Evolutionary conservation across 2,888 invertebrate species (phyloP).

Genomic region (Liodrosophila aerea): DNA sequence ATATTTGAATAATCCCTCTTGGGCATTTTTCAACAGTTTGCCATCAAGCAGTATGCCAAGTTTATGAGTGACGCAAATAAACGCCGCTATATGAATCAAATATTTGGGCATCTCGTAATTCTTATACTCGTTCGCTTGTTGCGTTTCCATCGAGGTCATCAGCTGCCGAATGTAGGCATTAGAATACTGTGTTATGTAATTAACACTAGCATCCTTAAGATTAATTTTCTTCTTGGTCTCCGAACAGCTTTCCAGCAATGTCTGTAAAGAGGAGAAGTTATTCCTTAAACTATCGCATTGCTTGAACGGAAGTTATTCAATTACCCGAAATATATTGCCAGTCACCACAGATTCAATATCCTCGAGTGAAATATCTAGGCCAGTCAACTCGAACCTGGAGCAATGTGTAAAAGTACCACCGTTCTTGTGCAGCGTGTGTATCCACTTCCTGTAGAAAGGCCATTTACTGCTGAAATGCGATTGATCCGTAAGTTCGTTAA

Average conservation of each 20-base stretch:
- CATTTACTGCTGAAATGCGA: slow-evolving; percentile 85
- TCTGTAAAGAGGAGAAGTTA: slow-evolving; percentile 18
- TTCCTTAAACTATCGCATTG: too few relatives aligned
- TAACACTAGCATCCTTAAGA: slow-evolving; percentile 47
- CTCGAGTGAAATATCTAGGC: slow-evolving; percentile 88
- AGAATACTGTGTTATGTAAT: slow-evolving; percentile 52
- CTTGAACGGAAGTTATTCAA: too few relatives aligned
- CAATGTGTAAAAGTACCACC: slow-evolving; percentile 84
- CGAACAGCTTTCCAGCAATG: slow-evolving; percentile 45
- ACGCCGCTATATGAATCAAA: slow-evolving; percentile 86
- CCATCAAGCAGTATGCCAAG: slow-evolving; percentile 92
- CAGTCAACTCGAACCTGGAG: slow-evolving; percentile 85
- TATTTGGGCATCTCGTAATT: slow-evolving; percentile 82
- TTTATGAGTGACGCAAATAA: slow-evolving; percentile 87
- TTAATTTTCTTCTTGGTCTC: slow-evolving; percentile 55
- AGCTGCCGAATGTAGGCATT: slow-evolving; percentile 56
- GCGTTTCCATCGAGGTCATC: slow-evolving; percentile 35
- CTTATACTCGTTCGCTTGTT: slow-evolving; percentile 39
- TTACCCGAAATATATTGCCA: slow-evolving; percentile 60
- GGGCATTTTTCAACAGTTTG: slow-evolving; percentile 89
- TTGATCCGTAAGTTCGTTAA: slow-evolving; percentile 82
- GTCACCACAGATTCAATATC: slow-evolving; percentile 80
- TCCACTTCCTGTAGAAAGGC: slow-evolving; percentile 89
- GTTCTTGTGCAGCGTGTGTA: slow-evolving; percentile 87
- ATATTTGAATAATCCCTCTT: slow-evolving; percentile 88